These are phyloP conservation scores for Diorhabda elongata DNA, from an alignment of 1,140 invertebrate genomes.

Conservation along the genomic window DNA sequence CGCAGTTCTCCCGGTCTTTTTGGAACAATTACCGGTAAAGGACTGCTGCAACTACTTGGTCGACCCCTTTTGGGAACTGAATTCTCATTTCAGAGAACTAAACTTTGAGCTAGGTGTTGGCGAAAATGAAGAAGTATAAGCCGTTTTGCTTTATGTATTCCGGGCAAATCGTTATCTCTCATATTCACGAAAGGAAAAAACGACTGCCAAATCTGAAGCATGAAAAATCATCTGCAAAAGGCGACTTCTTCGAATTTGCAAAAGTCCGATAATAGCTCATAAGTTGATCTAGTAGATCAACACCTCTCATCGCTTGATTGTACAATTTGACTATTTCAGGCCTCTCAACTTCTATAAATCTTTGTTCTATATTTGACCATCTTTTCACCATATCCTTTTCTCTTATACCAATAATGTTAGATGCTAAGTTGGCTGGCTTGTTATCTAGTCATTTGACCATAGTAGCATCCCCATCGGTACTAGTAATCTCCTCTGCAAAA, in stretches of 20 bases:
- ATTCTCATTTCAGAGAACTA: no score
- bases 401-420: slow-evolving; percentile 47
- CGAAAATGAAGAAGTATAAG: neutral
- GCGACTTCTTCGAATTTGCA: slow-evolving; percentile 21
- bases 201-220: slow-evolving; percentile 9
- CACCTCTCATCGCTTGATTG: slow-evolving; percentile 23
- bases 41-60: no score
- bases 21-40: no score
- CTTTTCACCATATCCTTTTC: slow-evolving; percentile 41
- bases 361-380: slow-evolving; percentile 38
- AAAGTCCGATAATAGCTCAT: slow-evolving; percentile 18
- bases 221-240: slow-evolving; percentile 10
- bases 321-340: slow-evolving; percentile 30
- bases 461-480: slow-evolving; percentile 34
- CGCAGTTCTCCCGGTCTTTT: no score
- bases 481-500: no score
- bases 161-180: slow-evolving; percentile 4
- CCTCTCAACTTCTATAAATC: slow-evolving; percentile 26
- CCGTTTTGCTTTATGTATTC: neutral
- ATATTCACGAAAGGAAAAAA: slow-evolving; percentile 19
- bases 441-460: slow-evolving; percentile 48
- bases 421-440: slow-evolving; percentile 31
- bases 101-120: no score
- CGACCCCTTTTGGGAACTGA: no score
- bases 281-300: slow-evolving; percentile 17